Base-by-base conservation (phyloP, 1,140 invertebrate genomes). In the Carcinoscorpius rotundicauda region DNA sequence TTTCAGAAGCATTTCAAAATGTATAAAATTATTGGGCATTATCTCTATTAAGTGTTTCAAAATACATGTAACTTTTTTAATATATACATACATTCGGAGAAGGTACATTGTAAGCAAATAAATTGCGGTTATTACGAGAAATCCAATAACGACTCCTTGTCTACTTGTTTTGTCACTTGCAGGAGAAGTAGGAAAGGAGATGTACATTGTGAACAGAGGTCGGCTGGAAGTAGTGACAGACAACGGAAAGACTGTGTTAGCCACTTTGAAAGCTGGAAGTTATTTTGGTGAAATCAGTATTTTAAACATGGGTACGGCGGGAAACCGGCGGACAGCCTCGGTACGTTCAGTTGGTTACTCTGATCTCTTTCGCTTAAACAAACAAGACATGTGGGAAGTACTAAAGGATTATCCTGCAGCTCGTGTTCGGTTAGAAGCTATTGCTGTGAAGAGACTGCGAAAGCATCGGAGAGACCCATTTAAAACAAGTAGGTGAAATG, bases 281-380 rank as follows among this genome's bases (percentile, higher is more conserved):
- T 98, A 98, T 85, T 98, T 99, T 82, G 97, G 97, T 71, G 97
- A 99, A 84, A 98, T 99, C 81, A 95, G 91, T 82, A 97, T 98
- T 81, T 86, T 98, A 77, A 98, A 98, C 84, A 98, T 98, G 93
- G 95, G 68, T 4, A 64, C 93, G 76, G 93, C 93, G 86, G 95
- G 95, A 75, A 98, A 98, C 82, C 84, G 94, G 76, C 84, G 93
- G 77, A 97, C 94, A 78, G 94, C 94, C 66, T 93, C 90, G 69
- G 95, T 98, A 67, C 84, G 93, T 69, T 98, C 94, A 52, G 94
- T 98, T 60, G 95, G 96, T 68, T 99, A 98, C 81, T 97, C 93
- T 73, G 95, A 98, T 80, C 83, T 99, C 66, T 99, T 98, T 81
- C 94, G 97, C 71, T 85, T 99, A 62, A 94, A 91, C 75, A 99